Conservation (phyloP, 2,888 invertebrate genomes). For the Drosophila lacicola region DNA sequence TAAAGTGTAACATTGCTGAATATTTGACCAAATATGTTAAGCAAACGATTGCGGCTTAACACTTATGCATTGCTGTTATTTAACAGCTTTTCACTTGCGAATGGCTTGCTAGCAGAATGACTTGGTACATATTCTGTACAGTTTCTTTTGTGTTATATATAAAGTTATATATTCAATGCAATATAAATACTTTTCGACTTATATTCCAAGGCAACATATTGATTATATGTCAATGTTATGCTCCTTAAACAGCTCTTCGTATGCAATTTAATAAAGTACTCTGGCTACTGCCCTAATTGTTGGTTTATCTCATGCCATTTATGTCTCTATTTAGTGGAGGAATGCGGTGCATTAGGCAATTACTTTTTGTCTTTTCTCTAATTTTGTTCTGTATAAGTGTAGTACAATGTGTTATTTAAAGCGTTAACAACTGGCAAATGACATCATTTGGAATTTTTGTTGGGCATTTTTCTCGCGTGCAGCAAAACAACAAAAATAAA, state of each 20-base stretch:
- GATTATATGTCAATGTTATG: background rate
- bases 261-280: background rate
- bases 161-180: background rate
- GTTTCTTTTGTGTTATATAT: too few species aligned
- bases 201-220: background rate
- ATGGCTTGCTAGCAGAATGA: too few species aligned
- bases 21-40: background rate
- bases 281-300: background rate
- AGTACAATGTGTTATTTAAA: conserved; percentile 36
- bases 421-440: conserved; percentile 51
- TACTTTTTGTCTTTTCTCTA: conserved; percentile 22
- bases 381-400: conserved; percentile 8
- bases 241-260: too few species aligned
- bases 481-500: conserved; percentile 26
- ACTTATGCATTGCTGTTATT: background rate
- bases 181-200: background rate
- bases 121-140: too few species aligned
- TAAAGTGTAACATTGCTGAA: background rate
- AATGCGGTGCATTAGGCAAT: conserved; percentile 24
- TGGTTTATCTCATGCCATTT: background rate
- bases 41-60: background rate
- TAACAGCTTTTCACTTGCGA: background rate
- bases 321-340: background rate
- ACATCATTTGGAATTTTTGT: conserved; percentile 73
- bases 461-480: conserved; percentile 50